These are phyloP conservation scores for Euborellia annulipes DNA, from an alignment of 1,140 invertebrate genomes.

Conservation along the genomic window DNA sequence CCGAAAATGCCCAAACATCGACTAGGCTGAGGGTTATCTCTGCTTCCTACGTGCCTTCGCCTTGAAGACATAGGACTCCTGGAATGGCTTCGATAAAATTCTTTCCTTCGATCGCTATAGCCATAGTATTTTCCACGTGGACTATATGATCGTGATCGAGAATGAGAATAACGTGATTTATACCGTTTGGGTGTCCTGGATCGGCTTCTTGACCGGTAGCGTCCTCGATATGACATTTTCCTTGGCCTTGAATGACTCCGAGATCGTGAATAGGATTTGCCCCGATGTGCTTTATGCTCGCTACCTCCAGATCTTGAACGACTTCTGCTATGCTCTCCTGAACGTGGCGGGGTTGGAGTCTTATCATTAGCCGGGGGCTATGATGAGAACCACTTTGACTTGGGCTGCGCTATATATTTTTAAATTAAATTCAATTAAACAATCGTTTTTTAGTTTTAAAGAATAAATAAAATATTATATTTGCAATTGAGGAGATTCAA, in stretches of 20 bases:
- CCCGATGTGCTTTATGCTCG: conserved; percentile 9
- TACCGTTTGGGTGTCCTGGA: conserved; percentile 15
- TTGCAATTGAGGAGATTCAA: not conserved
- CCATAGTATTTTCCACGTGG: conserved; percentile 14
- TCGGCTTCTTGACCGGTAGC: conserved; percentile 16
- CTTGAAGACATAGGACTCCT: conserved; percentile 38
- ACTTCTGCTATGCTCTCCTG: conserved; percentile 12
- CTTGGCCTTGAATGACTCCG: conserved; percentile 14
- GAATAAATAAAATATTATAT: too few relatives aligned
- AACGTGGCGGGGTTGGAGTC: conserved; percentile 10
- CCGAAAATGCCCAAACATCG: conserved; percentile 90
- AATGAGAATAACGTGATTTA: conserved; percentile 15
- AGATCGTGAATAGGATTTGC: conserved; percentile 12
- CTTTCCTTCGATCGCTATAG: conserved; percentile 14
- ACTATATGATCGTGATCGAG: conserved; percentile 18
- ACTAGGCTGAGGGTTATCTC: conserved; percentile 75
- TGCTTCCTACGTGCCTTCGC: conserved; percentile 36
- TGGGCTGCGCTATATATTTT: conserved; percentile 12
- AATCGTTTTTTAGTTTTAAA: too few relatives aligned
- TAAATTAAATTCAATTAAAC: not conserved
- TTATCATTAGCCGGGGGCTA: conserved; percentile 14
- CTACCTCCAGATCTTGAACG: conserved; percentile 12
- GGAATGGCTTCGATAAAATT: conserved; percentile 24
- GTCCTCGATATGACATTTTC: conserved; percentile 15
- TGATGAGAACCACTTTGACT: conserved; percentile 14